Base-by-base conservation (phyloP, 2,113 vertebrate genomes). In the Canis aureus region DNA sequence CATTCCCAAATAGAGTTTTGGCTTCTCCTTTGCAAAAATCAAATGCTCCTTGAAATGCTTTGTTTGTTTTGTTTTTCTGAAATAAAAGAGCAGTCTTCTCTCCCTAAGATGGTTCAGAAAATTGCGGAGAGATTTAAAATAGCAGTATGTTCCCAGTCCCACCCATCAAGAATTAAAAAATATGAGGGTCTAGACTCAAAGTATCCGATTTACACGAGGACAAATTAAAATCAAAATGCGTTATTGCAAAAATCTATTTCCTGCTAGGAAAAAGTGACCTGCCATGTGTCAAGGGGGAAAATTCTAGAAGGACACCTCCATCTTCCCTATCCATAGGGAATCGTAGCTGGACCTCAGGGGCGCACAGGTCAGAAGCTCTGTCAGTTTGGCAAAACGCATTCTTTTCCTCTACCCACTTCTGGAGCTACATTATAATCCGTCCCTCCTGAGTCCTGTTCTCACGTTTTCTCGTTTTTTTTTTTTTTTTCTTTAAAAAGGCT, bases 401-500 rank as follows among this genome's bases (percentile, higher is more conserved):
- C 2, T 85, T 62, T 32, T 67, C 73, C 86, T 71, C 84, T 15
- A 11, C 69, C 82, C 55, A 35, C 9, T 1, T 80, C 49, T 35
- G 35, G 29, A 67, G 29, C 74, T 38, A n/a, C 51, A 5, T 35
- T 22, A 17, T 71, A 53, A 91, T 91, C 88, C 19, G 0, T 67
- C 49, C 76, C 57, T 95, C 87, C 69, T 79, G 81, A 57, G 90
- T 27, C 35, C 43, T 59, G 29, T 62, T 92, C 78, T 94, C 76
- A 59, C 57, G 60, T 91, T 91, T 69, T 49, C 79, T 97, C 32
- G 35, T 76, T n/a, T 91, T 92, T 67, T 43, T 66, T 57, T 91
- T 92, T 67, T 43, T 73, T 97, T 55, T 43, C 71, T 74, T 85
- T 43, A 79, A 76, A 59, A 49, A 93, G 62, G 51, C 17, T 62